phyloP scores from a whole-genome alignment of 2,888 invertebrate species.

The Tiphia femorata region DNA sequence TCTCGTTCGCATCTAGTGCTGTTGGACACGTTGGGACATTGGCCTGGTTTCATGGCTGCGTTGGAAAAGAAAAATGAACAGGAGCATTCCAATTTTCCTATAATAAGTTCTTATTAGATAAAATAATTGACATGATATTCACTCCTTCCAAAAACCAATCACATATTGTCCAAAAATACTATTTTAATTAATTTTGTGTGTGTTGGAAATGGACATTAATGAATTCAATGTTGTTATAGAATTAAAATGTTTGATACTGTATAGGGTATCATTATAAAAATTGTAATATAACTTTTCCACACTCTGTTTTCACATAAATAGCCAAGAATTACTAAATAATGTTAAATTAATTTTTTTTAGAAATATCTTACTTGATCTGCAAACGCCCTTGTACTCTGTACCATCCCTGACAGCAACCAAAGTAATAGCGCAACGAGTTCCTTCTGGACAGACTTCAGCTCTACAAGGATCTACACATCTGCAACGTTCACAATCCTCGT shows the following conservation, averaged over 20 bases:
- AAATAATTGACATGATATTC: too few species aligned
- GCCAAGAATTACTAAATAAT: too few species aligned
- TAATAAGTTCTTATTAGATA: too few species aligned
- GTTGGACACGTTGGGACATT: slow-evolving; percentile 73
- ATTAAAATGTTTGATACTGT: too few species aligned
- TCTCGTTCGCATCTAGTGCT: slow-evolving; percentile 76
- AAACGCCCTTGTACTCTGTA: slow-evolving; percentile 73
- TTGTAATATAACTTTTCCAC: neutral
- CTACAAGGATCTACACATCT: slow-evolving; percentile 83
- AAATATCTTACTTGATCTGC: slow-evolving; percentile 74
- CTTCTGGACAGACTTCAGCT: slow-evolving; percentile 73
- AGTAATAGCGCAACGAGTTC: slow-evolving; percentile 78
- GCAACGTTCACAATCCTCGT: slow-evolving; percentile 79
- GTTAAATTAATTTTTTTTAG: neutral
- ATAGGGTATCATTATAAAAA: neutral
- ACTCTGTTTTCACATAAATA: too few species aligned
- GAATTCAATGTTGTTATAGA: too few species aligned
- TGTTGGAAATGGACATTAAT: too few species aligned
- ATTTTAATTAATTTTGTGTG: too few species aligned
- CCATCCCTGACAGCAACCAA: slow-evolving; percentile 59
- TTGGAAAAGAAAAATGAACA: neutral
- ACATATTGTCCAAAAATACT: too few species aligned
- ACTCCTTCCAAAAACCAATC: too few species aligned
- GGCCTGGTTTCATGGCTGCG: slow-evolving; percentile 78
- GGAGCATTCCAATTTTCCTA: neutral